Base-by-base conservation (phyloP, 2,797 vertebrate genomes). In the Urocyon cinereoargenteus region DNA sequence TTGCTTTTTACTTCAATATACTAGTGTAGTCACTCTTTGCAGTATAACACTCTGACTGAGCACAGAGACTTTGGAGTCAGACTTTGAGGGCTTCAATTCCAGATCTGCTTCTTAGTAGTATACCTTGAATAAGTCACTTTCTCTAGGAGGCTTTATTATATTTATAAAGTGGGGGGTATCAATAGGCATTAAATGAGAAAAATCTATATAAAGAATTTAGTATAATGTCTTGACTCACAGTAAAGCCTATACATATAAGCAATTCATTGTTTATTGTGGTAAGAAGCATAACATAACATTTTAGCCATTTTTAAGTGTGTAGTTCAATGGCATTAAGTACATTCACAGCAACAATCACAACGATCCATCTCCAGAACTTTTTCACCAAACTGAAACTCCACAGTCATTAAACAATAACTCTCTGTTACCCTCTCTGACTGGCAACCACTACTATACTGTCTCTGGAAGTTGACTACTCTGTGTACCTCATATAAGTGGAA, bases 241-340 rank as follows among this genome's bases (percentile, higher is more conserved):
- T 66, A 77, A 95, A 95, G 18, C 19, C 34, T 85, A 51, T 64
- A 77, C 4, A 10, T 55, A 59, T 34, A 87, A 94, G 21, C 28
- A 87, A 36, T 62, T 90, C 22, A 85, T 86, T 92, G 83, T 94
- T 51, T 75, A 55, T n/a, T 51, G 26, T 96, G 68, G 14, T 62
- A 85, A 93, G 86, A 62, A 19, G 26, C 19, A 36, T 68, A 34
- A 86, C 28, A 55, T 53, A 70, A 81, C 36, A 89, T 57, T 72
- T 81, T 84, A 87, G 66, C 28, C 34, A 72, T 90, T 64, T 93
- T 10, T 84, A 72, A 78, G 40, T 72, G 55, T 61, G 26, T 21
- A 88, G 12, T 21, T 90, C 18, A 94, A 75, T 83, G 61, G n/a
- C 9, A n/a, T 92, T 77, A 93, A 75, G 19, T 86, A 18, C 16